Conservation (phyloP, 2,797 vertebrate species). For the Triplophysa bombifrons region DNA sequence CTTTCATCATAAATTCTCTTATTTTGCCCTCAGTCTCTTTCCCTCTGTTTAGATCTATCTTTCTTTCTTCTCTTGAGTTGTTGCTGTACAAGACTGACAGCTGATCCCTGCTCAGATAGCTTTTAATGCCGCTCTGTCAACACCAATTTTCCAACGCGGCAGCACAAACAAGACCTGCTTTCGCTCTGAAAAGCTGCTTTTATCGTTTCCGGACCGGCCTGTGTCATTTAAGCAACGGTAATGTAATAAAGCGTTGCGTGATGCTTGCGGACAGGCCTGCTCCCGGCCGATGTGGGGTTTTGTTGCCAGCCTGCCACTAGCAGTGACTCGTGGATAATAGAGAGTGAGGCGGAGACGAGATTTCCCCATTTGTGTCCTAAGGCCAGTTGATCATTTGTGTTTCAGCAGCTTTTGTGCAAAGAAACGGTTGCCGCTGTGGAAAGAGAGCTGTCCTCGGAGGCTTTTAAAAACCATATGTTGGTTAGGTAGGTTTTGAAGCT, state of each 20-base stretch:
- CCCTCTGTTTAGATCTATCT: conserved; percentile 39
- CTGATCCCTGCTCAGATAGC: conserved; percentile 60
- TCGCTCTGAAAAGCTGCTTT: conserved; percentile 54
- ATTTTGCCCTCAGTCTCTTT: conserved; percentile 44
- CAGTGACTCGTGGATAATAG: conserved; percentile 66
- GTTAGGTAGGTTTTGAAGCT: no score
- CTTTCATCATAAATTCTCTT: conserved; percentile 33
- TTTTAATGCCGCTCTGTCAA: conserved; percentile 75
- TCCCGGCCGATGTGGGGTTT: conserved; percentile 52
- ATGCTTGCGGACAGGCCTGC: conserved; percentile 45
- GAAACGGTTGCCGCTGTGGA: conserved; percentile 4
- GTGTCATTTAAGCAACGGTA: conserved; percentile 61
- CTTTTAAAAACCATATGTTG: background rate
- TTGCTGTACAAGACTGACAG: conserved; percentile 65
- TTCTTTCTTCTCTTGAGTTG: conserved; percentile 53
- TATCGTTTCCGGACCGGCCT: conserved; percentile 47
- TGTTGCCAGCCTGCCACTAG: conserved; percentile 50
- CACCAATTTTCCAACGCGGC: conserved; percentile 65
- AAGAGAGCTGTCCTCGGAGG: conserved; percentile 24
- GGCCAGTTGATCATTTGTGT: conserved; percentile 33
- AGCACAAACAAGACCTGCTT: conserved; percentile 59
- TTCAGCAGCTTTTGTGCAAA: conserved; percentile 19
- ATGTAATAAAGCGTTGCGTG: conserved; percentile 59
- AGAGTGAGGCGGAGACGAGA: conserved; percentile 29
- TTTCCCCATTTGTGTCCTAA: background rate